Percentiles rank a stretch among this genome's conserved stretches.
phyloP scores from a whole-genome alignment of 1,140 invertebrate species.

The Fopius arisanus region DNA sequence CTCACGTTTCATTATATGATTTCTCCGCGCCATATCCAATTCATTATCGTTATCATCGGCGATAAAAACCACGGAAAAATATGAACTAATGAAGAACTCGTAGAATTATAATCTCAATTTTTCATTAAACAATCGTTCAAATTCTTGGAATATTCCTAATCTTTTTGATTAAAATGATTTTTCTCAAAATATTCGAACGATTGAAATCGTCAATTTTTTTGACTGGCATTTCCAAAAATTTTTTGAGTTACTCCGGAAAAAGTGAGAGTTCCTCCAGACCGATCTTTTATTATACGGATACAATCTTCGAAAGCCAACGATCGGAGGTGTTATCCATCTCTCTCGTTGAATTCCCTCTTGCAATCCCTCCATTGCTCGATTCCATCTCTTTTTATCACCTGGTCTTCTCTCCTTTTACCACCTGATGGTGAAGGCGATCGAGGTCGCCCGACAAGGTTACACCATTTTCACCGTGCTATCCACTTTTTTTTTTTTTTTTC shows the following conservation, averaged over 20 bases:
- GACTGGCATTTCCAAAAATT: no score
- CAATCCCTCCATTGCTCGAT: neutral
- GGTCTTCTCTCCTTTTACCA: neutral
- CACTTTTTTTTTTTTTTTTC: conserved; percentile 11
- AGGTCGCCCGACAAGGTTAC: conserved; percentile 60
- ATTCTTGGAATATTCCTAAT: no score
- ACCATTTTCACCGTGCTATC: conserved; percentile 54
- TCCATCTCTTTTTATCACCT: neutral
- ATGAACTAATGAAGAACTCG: no score
- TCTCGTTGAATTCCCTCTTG: neutral
- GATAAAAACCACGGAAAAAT: no score
- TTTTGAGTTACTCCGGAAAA: neutral
- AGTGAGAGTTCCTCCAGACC: neutral
- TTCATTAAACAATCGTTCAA: no score
- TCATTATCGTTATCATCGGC: no score
- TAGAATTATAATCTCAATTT: no score
- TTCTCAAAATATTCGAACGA: no score
- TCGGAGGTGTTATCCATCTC: neutral
- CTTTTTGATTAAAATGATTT: no score
- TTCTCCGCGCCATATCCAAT: no score
- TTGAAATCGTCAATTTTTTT: no score
- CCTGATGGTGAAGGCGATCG: conserved; percentile 56
- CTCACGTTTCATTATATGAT: no score
- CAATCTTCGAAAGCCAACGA: conserved; percentile 1
- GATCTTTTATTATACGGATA: conserved; percentile 7